phyloP scores from a whole-genome alignment of 1,140 invertebrate species.

The Drosophila tani region DNA sequence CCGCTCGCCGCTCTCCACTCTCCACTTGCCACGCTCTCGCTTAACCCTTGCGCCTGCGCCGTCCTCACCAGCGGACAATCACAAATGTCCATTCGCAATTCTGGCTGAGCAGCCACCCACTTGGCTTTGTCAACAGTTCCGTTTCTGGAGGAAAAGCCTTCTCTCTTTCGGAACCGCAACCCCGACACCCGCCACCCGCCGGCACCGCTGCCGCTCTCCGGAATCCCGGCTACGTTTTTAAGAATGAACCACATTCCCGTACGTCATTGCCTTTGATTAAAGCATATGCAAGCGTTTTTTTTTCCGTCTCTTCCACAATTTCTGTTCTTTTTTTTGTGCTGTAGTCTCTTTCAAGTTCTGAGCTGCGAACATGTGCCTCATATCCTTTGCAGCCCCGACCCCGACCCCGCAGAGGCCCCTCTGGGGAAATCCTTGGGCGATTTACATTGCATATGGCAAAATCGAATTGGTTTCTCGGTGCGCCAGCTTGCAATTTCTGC shows the following conservation, averaged over 20 bases:
- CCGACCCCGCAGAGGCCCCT: neutral
- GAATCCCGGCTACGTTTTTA: conserved; percentile 62
- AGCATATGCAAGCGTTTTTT: conserved; percentile 70
- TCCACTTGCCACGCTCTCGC: conserved; percentile 9
- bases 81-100: conserved; percentile 43
- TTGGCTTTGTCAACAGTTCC: conserved; percentile 65
- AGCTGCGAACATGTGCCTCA: conserved; percentile 29
- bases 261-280: conserved; percentile 76
- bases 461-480: conserved; percentile 58
- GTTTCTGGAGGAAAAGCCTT: conserved; percentile 39
- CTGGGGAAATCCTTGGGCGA: conserved; percentile 36
- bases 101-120: conserved; percentile 39
- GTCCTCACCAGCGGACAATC: conserved; percentile 27
- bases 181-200: neutral
- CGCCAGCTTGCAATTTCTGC: conserved; percentile 57
- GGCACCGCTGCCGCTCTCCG: conserved; percentile 21
- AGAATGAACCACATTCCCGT: conserved; percentile 76
- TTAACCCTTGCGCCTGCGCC: conserved; percentile 58
- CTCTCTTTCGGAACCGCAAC: conserved; percentile 14
- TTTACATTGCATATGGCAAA: conserved; percentile 52
- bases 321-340: neutral
- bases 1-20: neutral
- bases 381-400: conserved; percentile 19
- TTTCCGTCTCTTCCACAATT: conserved; percentile 33
- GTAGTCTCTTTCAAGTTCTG: conserved; percentile 3